Evolutionary conservation across 2,888 invertebrate species (phyloP).

Genomic region (Acrobasis suavella): DNA sequence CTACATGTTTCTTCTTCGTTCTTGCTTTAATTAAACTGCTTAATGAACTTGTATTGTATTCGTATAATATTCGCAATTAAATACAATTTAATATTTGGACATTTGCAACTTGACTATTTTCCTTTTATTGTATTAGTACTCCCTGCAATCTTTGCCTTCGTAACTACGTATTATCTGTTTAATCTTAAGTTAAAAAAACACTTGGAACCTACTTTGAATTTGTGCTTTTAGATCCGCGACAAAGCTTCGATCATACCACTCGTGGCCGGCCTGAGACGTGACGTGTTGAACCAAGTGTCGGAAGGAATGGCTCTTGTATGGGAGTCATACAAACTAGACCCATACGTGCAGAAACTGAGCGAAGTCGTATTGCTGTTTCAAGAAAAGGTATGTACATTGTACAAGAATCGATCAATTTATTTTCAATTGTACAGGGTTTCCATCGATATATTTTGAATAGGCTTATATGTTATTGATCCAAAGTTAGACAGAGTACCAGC

Average conservation of each 20-base stretch:
- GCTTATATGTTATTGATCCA: no score
- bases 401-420: no score
- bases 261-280: slow-evolving; percentile 96
- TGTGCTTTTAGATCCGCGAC: slow-evolving; percentile 89
- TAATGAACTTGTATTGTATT: not conserved
- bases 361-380: slow-evolving; percentile 98
- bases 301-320: slow-evolving; percentile 98
- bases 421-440: no score
- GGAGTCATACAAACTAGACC: slow-evolving; percentile 99
- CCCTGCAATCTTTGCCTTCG: not conserved
- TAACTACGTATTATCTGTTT: not conserved
- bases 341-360: slow-evolving; percentile 97
- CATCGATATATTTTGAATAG: no score
- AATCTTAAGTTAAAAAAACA: no score
- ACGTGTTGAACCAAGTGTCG: slow-evolving; percentile 93
- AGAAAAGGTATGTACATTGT: slow-evolving; percentile 86
- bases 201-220: not conserved
- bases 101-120: not conserved
- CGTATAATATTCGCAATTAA: not conserved
- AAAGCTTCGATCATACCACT: slow-evolving; percentile 96
- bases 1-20: not conserved
- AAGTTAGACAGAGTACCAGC: no score
- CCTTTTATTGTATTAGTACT: not conserved
- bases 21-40: not conserved
- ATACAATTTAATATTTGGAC: not conserved